Evolutionary conservation across 2,113 vertebrate species (phyloP).

Genomic region (Otocyon megalotis): DNA sequence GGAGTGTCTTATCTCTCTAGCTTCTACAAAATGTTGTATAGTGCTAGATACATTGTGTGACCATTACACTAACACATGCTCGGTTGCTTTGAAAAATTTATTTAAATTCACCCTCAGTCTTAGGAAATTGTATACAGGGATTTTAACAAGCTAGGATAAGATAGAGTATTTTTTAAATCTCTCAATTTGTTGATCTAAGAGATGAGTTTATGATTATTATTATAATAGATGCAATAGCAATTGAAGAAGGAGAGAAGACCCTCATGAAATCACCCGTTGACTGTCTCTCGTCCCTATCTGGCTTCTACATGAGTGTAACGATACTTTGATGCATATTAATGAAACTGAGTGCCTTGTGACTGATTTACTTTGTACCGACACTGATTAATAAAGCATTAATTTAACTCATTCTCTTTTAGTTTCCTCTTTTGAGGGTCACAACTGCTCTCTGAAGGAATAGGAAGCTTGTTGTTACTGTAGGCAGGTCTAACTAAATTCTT

Average conservation of each 20-base stretch:
- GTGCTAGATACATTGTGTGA: neutral
- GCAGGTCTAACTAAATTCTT: neutral
- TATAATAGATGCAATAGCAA: neutral
- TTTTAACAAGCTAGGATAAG: slow-evolving; percentile 39
- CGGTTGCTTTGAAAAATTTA: neutral
- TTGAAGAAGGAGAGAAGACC: neutral
- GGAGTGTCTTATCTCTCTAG: neutral
- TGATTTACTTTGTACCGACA: neutral
- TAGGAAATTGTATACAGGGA: neutral
- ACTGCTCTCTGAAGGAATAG: neutral
- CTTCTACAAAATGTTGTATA: neutral
- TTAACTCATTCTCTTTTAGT: neutral
- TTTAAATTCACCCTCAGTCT: neutral
- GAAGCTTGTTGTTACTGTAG: neutral
- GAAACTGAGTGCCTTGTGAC: neutral
- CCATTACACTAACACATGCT: neutral
- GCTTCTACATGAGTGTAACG: neutral
- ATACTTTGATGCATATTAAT: neutral
- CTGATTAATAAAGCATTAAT: neutral
- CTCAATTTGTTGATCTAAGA: neutral
- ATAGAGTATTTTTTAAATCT: neutral
- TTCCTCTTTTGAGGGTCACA: neutral
- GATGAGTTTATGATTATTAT: slow-evolving; percentile 5
- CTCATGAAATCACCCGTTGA: neutral
- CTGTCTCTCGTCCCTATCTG: neutral